A percentile compares a stretch with the other conserved stretches of the same genome.
Evolutionary conservation across 2,888 invertebrate species (phyloP).

Genomic region (Troides helena): DNA sequence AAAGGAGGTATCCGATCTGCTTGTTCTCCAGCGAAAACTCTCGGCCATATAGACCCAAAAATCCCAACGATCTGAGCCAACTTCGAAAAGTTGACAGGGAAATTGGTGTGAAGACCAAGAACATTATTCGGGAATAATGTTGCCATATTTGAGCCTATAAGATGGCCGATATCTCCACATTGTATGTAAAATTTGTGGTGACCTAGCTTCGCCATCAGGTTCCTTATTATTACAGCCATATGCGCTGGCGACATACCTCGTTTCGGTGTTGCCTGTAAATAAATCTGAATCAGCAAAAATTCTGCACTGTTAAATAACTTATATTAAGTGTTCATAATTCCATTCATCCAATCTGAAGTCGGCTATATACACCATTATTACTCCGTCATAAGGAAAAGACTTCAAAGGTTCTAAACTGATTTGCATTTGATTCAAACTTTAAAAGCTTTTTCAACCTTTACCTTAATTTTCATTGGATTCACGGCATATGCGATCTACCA

Average conservation of each 20-base stretch:
- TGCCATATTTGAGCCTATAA: slow-evolving; percentile 81
- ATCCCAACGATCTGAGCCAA: slow-evolving; percentile 52
- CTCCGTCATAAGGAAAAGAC: too few relatives aligned
- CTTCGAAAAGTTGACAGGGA: slow-evolving; percentile 69
- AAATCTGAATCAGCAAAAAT: too few relatives aligned
- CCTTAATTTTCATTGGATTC: too few relatives aligned
- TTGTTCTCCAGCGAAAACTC: slow-evolving; percentile 67
- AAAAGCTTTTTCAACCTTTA: too few relatives aligned
- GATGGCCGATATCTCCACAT: slow-evolving; percentile 89
- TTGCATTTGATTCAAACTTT: too few relatives aligned
- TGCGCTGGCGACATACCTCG: slow-evolving; percentile 81
- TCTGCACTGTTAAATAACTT: too few relatives aligned
- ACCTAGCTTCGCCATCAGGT: slow-evolving; percentile 86
- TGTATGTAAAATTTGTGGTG: slow-evolving; percentile 84
- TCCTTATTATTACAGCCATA: slow-evolving; percentile 82
- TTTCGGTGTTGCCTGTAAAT: slow-evolving; percentile 70
- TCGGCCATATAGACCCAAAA: slow-evolving; percentile 75
- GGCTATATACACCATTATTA: too few relatives aligned
- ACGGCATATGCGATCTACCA: too few relatives aligned
- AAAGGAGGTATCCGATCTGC: slow-evolving; percentile 77
- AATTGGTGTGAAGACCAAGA: slow-evolving; percentile 82
- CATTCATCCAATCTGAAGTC: too few relatives aligned
- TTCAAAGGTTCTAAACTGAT: too few relatives aligned
- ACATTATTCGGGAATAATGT: slow-evolving; percentile 82
- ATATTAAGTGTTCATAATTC: too few relatives aligned